Conservation (phyloP, 2,113 vertebrate species). For the Riparia riparia region DNA sequence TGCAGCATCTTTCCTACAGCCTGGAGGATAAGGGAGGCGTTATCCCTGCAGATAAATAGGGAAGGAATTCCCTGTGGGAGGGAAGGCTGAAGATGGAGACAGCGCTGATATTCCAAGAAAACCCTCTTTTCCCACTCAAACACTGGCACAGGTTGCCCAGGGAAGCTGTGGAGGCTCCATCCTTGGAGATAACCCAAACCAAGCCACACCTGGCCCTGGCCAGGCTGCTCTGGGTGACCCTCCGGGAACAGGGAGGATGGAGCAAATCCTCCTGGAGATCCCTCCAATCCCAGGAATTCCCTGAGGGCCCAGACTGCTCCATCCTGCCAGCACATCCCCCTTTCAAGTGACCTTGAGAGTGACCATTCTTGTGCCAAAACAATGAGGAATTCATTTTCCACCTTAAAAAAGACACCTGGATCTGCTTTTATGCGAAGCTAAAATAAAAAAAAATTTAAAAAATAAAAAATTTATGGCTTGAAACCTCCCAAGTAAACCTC, state of each 20-base stretch:
- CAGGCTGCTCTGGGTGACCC: not conserved
- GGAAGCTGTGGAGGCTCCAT: not conserved
- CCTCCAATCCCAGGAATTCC: not conserved
- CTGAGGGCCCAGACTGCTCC: not conserved
- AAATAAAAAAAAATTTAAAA: not conserved
- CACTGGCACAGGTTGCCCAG: accelerated
- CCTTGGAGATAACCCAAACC: not conserved
- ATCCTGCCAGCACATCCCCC: not conserved
- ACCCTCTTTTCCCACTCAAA: not conserved
- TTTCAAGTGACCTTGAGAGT: not conserved
- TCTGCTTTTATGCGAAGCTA: not conserved
- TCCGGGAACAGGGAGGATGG: not conserved
- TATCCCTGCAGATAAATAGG: not conserved
- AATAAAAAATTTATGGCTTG: not conserved
- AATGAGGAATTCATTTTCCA: not conserved
- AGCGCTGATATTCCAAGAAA: not conserved
- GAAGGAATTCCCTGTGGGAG: not conserved
- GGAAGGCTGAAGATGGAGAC: not conserved
- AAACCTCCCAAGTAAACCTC: not conserved
- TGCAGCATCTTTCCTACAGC: not conserved
- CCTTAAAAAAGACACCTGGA: not conserved
- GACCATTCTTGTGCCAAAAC: not conserved
- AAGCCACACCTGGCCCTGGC: not conserved
- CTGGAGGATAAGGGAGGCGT: not conserved
- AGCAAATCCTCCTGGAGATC: not conserved